Base-by-base conservation (phyloP, 1,140 invertebrate genomes). In the Penaeus indicus region DNA sequence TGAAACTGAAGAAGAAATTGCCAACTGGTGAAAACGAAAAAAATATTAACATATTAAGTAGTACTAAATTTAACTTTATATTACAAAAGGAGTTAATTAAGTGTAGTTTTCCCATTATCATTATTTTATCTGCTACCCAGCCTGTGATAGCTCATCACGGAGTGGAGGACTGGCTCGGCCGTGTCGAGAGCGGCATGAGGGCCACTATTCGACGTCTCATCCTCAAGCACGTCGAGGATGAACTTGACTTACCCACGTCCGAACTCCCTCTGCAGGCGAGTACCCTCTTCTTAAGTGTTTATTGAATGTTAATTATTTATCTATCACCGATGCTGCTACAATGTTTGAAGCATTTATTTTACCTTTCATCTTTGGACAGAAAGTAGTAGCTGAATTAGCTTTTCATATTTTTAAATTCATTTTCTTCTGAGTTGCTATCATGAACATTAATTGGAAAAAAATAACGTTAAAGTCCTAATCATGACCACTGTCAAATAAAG, bases 81-180 rank as follows among this genome's bases (percentile, higher is more conserved):
- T 54, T 13, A 54, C 54, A 0, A 54, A 5, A 54, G 16, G 54
- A 54, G 54, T 11, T 54, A 54, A 54, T 54, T 61, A 13, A 5
- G 60, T 62, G 8, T 38, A 38, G 22, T 47, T 18, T 7, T 32
- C 16, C 16, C 19, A 19, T 75, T n/a, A 21, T 80, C 22, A 7
- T 21, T 54, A 25, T 13, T 11, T 85, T n/a, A n/a, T 64, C n/a
- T 42, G n/a, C 22, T 5, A 18, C 61, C n/a, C 61, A 91, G 90
- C 61, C 77, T 32, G 90, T 91, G 72, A 38, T 89, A 75, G 90
- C 90, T n/a, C 90, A 90, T 38, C 90, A 91, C 61, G 89, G 90
- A 13, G 89, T 91, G 77, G 90, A 91, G 84, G 90, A 91, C 79
- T 91, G 90, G 90, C 77, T 91, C 42, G 86, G 88, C 2, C 32